Base-by-base conservation (phyloP, 2,888 invertebrate species). In the Troides helena region DNA sequence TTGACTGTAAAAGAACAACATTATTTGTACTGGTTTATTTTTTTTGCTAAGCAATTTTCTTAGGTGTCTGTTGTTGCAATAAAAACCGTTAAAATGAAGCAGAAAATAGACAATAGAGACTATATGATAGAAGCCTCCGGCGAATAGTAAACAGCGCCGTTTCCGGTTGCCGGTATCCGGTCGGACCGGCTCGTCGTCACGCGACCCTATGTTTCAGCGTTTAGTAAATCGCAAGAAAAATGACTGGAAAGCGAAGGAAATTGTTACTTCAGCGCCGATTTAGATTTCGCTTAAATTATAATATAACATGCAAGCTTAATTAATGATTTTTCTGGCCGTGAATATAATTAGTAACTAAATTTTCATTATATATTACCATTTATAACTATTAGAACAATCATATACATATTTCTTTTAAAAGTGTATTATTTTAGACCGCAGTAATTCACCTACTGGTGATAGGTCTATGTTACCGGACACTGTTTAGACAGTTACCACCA, bases 161-260 rank as follows among this genome's bases (percentile, higher is more conserved):
- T 85, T 87, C 87, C 87, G 85, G 81, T 81, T 79, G 80, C 76
- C 75, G 77, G 77, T 74, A 83, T 85, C 81, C 82, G 76, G 72
- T 77, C 72, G 75, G 76, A 74, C 74, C 77, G 80, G 81, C 78
- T 77, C 75, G 71, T 67, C 75, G 79, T 79, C 86, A 86, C 85
- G 86, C 85, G 75, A 85, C 75, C 72, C 78, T 69, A 67, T 67
- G 72, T 68, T 69, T 69, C 69, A 69, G 69, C 65, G 68, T 73
- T 76, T 71, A 72, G 74, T 72, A 72, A 62, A 77, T 75, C 66
- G 71, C 59, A 63, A 69, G 73, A 74, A 74, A 71, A 72, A 70
- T 64, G 64, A 21, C 65, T 8, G 30, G 50, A 43, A 61, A 60
- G 18, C 59, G 23, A 62, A 68, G 65, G 62, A 71, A 56, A 65